phyloP scores from a whole-genome alignment of 1,140 invertebrate species.

The Aphis gossypii region DNA sequence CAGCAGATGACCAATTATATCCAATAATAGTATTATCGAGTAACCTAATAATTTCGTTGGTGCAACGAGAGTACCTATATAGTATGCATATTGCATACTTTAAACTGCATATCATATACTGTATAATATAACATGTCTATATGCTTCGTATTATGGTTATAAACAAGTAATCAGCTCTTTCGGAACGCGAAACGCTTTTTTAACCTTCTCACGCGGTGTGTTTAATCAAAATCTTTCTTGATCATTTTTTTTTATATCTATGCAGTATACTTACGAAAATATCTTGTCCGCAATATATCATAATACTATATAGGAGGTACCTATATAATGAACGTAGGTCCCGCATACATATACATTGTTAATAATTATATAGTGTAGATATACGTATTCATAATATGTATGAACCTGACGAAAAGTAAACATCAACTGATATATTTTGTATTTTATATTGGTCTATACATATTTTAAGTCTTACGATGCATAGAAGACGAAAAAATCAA shows the following conservation, averaged over 20 bases:
- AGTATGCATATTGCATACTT: not conserved
- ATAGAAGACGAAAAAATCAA: not conserved
- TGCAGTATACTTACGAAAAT: not conserved
- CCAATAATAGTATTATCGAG: not conserved
- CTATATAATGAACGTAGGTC: not conserved
- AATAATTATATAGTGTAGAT: not conserved
- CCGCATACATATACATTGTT: not conserved
- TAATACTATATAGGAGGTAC: not conserved
- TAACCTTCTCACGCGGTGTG: not conserved
- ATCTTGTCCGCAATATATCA: not conserved
- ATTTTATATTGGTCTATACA: not conserved
- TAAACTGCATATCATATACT: not conserved
- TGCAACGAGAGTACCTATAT: not conserved
- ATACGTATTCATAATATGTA: not conserved
- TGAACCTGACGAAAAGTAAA: not conserved
- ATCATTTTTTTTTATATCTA: not conserved
- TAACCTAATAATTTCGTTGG: constrained; percentile 17
- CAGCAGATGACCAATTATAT: not conserved
- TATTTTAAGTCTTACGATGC: not conserved
- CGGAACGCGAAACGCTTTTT: not conserved
- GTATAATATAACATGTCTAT: not conserved
- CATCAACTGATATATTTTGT: not conserved
- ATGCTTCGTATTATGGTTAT: not conserved
- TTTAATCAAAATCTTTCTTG: not conserved
- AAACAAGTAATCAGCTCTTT: constrained; percentile 11